These are phyloP conservation scores for Amphiprion clarkii DNA, from an alignment of 2,797 vertebrate species.

Conservation along the genomic window DNA sequence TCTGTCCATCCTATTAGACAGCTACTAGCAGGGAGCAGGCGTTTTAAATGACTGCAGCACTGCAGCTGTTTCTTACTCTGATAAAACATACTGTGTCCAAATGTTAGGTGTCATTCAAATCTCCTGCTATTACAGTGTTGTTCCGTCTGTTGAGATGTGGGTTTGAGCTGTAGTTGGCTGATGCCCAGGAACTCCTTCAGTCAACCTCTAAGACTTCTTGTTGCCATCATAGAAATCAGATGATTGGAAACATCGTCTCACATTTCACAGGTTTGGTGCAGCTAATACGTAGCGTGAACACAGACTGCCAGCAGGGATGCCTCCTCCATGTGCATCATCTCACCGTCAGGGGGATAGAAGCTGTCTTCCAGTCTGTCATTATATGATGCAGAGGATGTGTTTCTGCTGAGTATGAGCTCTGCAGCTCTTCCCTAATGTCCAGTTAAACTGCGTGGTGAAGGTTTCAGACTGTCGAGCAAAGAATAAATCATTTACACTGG, in stretches of 20 bases:
- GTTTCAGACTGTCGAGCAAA: background rate
- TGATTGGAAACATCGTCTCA: too few species aligned
- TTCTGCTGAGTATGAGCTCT: constrained; percentile 14
- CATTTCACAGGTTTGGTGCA: background rate
- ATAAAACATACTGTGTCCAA: background rate
- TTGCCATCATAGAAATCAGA: too few species aligned
- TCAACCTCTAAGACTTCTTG: too few species aligned
- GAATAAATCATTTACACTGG: constrained; percentile 40
- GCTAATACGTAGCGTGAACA: too few species aligned
- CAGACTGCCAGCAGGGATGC: background rate
- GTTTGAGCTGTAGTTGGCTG: background rate
- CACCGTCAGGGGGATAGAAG: background rate
- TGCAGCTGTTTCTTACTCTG: background rate
- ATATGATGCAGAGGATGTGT: background rate
- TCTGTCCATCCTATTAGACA: too few species aligned
- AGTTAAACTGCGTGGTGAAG: background rate
- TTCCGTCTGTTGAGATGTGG: too few species aligned
- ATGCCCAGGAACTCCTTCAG: background rate
- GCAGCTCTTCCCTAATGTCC: background rate
- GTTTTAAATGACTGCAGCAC: background rate
- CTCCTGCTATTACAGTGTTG: background rate
- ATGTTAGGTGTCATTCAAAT: background rate
- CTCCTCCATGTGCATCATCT: background rate
- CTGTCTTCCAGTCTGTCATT: background rate
- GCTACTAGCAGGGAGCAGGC: background rate